phyloP scores from a whole-genome alignment of 2,888 invertebrate genomes.

The Platycheirus rosarum region DNA sequence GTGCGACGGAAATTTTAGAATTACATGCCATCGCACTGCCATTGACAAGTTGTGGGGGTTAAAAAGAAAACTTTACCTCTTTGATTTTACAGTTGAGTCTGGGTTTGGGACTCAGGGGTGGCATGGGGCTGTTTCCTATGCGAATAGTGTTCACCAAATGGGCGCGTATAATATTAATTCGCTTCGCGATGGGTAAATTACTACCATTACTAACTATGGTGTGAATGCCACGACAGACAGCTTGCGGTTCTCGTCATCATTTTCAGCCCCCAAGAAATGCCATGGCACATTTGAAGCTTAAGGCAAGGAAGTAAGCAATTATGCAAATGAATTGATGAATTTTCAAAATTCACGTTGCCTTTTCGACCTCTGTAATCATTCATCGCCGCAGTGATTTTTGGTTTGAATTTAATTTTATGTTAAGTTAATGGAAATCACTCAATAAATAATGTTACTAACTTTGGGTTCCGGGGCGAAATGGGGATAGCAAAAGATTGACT shows the following conservation, averaged over 20 bases:
- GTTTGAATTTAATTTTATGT: conserved; percentile 26
- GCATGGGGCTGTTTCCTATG: neutral
- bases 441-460: neutral
- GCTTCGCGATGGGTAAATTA: conserved; percentile 50
- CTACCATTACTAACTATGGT: conserved; percentile 24
- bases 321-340: conserved; percentile 65
- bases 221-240: conserved; percentile 27
- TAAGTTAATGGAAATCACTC: conserved; percentile 24
- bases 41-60: neutral
- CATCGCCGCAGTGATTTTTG: neutral
- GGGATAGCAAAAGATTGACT: too few species aligned
- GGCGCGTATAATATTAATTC: conserved; percentile 15
- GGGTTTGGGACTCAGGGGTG: neutral
- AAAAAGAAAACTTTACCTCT: conserved; percentile 36
- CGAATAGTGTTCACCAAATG: neutral
- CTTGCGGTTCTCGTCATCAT: conserved; percentile 23
- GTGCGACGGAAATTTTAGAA: conserved; percentile 28
- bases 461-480: neutral
- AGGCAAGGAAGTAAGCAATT: conserved; percentile 51
- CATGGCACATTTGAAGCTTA: conserved; percentile 8
- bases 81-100: conserved; percentile 13
- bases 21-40: conserved; percentile 22
- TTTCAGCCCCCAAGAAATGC: conserved; percentile 13
- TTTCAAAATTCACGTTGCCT: conserved; percentile 34
- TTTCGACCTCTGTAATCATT: neutral